Base-by-base conservation (phyloP, 1,140 invertebrate genomes). In the Drosophila sucinea region DNA sequence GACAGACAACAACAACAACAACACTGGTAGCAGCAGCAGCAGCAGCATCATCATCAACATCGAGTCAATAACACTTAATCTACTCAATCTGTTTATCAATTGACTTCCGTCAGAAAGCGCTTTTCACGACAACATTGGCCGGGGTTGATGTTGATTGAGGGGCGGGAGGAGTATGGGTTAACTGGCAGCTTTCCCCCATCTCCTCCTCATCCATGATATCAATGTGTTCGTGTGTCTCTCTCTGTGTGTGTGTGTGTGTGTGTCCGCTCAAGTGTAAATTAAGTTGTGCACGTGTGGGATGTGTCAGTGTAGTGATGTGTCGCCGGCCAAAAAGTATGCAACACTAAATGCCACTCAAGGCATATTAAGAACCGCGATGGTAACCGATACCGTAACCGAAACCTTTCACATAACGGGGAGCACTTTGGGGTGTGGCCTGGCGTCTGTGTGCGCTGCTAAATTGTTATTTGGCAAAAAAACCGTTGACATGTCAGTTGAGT, bases 1-100 rank as follows among this genome's bases (percentile, higher is more conserved):
- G 17, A 68, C 1, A 38, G 4, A 41, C 56, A 60, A 8, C 29
- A 1, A 56, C 44, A 60, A 55, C 65, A 58, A 33, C 35, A 66
- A 44, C 54, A 54, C 30, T 67, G 47, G 44, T 55, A 54, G 51
- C 51, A 63, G 54, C 33, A 35, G 33, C 27, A 66, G 44, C 29
- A 17, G 32, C 55, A 51, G 10, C 55, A 62, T 17, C 70, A 65
- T 23, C 58, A 47, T 29, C 69, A 58, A 66, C 69, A 67, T 51
- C 71, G 80, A 83, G 80, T 83, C 80, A 83, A 82, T 82, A 83
- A 82, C 80, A 83, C 80, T 83, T 83, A 83, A 83, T 83, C 80
- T 83, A 83, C 79, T 75, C 80, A 83, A 83, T 83, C 80, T 83
- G 80, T 83, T 83, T 83, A 82, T 83, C 80, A 83, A 83, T 83